Conservation (phyloP, 1,140 invertebrate genomes). For the Plodia interpunctella region DNA sequence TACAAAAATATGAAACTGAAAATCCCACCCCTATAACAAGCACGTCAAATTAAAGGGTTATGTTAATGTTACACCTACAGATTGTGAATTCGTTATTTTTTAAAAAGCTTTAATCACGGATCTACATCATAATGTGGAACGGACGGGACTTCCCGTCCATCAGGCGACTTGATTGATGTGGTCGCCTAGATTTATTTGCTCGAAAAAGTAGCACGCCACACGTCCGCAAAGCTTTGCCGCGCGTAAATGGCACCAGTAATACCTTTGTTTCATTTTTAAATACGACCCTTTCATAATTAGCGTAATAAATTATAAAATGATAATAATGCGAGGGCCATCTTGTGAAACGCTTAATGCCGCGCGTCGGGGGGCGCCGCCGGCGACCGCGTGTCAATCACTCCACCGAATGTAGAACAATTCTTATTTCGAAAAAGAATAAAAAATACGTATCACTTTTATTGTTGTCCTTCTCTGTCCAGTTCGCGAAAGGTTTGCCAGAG, state of each 20-base stretch:
- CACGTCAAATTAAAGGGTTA: slow-evolving; percentile 36
- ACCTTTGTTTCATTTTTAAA: slow-evolving; percentile 71
- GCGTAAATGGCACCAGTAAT: slow-evolving; percentile 50
- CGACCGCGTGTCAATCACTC: slow-evolving; percentile 75
- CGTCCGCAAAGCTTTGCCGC: slow-evolving; percentile 58
- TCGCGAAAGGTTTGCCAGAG: slow-evolving; percentile 30
- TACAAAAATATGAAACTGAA: not conserved
- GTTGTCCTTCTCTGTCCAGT: slow-evolving; percentile 39
- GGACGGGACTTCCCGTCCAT: slow-evolving; percentile 59
- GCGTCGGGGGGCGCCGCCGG: slow-evolving; percentile 63
- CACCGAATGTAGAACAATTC: slow-evolving; percentile 72
- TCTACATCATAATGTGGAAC: slow-evolving; percentile 68
- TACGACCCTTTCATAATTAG: slow-evolving; percentile 70
- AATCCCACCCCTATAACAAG: slow-evolving; percentile 13
- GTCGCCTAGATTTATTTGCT: slow-evolving; percentile 70
- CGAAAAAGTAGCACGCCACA: slow-evolving; percentile 66
- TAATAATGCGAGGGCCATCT: slow-evolving; percentile 70
- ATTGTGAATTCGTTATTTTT: slow-evolving; percentile 61
- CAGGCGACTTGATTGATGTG: slow-evolving; percentile 73
- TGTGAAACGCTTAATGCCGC: slow-evolving; percentile 65
- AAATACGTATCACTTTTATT: slow-evolving; percentile 65
- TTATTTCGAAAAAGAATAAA: slow-evolving; percentile 73
- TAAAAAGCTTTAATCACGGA: slow-evolving; percentile 69
- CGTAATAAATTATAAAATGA: slow-evolving; percentile 77
- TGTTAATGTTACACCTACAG: slow-evolving; percentile 38